phyloP scores from a whole-genome alignment of 2,797 vertebrate genomes.

The Bovichtus diacanthus region DNA sequence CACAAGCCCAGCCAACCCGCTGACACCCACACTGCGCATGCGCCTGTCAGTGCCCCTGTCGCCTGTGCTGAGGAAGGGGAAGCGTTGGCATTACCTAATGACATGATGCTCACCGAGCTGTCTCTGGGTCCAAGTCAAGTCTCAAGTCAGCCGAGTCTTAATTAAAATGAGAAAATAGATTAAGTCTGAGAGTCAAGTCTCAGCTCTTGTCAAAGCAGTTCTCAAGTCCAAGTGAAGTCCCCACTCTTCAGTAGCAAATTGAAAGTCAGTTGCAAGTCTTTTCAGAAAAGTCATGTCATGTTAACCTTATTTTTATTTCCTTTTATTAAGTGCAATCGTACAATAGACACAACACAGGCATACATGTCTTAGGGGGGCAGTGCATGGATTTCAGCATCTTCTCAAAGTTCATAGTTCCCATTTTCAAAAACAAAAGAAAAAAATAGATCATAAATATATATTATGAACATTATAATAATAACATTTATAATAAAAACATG shows the following conservation, averaged over 20 bases:
- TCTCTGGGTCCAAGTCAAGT: not conserved
- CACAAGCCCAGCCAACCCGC: conserved; percentile 83
- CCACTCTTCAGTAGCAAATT: not conserved
- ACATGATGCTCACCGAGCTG: conserved; percentile 16
- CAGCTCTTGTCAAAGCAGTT: not conserved
- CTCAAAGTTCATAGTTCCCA: too few relatives aligned
- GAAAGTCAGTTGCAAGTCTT: not conserved
- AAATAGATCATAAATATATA: too few relatives aligned
- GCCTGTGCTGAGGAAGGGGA: conserved; percentile 18
- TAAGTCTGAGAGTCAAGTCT: not conserved
- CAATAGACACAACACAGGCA: too few relatives aligned
- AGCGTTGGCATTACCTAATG: conserved; percentile 1
- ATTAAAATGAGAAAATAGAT: too few relatives aligned
- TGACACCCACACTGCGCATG: conserved; percentile 77
- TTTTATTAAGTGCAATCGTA: too few relatives aligned
- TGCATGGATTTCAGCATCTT: too few relatives aligned
- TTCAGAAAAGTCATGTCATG: too few relatives aligned
- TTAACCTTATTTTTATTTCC: too few relatives aligned
- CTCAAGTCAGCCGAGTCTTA: not conserved
- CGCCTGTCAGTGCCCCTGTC: conserved; percentile 51
- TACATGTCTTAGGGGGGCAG: too few relatives aligned
- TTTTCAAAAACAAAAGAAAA: too few relatives aligned
- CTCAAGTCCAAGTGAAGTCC: not conserved
- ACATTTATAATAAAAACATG: too few relatives aligned
- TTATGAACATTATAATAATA: too few relatives aligned